phyloP scores from a whole-genome alignment of 2,113 vertebrate species.

The Hyaena hyaena region DNA sequence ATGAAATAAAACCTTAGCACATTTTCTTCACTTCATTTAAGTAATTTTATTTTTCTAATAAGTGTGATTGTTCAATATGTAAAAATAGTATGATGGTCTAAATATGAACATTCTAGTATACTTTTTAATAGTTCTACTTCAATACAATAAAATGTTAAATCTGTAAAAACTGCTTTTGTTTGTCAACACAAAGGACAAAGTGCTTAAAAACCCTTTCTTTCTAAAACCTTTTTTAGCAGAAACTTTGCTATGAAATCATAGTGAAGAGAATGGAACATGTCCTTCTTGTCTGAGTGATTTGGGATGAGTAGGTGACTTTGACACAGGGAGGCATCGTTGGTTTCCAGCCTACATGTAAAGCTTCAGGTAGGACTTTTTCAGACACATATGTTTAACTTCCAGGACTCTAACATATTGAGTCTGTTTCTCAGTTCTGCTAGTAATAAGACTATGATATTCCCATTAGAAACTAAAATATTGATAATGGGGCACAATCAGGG shows the following conservation, averaged over 20 bases:
- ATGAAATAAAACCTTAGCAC: slow-evolving; percentile 44
- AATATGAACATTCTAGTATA: background rate
- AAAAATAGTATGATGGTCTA: background rate
- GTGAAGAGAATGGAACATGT: rapidly evolving
- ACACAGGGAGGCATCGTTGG: background rate
- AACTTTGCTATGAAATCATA: background rate
- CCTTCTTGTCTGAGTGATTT: background rate
- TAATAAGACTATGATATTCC: background rate
- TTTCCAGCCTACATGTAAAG: background rate
- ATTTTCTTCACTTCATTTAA: background rate
- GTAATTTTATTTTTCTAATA: background rate
- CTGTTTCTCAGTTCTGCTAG: background rate
- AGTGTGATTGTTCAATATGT: background rate
- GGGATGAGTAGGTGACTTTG: rapidly evolving
- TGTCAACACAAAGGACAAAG: background rate
- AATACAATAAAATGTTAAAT: background rate
- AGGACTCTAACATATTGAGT: background rate
- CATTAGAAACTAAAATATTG: background rate
- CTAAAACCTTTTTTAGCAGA: background rate
- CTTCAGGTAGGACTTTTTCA: background rate
- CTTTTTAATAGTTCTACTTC: background rate
- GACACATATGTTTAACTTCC: background rate
- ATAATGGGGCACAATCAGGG: background rate
- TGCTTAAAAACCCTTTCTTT: background rate
- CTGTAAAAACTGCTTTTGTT: background rate